These are phyloP conservation scores for Mesocentrotus franciscanus DNA, from an alignment of 53 echinoderm and acorn worm genomes.

Conservation along the genomic window DNA sequence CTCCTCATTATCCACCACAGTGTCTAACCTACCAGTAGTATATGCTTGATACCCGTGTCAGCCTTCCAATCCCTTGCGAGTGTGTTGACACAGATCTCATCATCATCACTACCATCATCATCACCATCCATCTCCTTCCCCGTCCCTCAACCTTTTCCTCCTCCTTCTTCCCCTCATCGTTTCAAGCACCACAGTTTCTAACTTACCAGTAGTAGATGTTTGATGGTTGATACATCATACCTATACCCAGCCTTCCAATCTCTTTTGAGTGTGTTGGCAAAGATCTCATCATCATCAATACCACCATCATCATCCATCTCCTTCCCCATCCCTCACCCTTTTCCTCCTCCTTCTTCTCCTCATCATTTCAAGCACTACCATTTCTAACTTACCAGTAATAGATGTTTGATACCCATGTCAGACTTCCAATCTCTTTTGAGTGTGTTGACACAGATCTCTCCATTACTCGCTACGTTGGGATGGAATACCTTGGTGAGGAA, in stretches of 20 bases:
- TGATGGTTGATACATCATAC: no score
- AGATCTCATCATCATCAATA: conserved; percentile 63
- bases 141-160: not conserved
- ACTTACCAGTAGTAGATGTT: conserved; percentile 93
- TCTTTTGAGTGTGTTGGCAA: conserved; percentile 96
- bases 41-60: conserved; percentile 88
- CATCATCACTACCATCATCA: conserved; percentile 36
- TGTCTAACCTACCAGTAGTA: conserved; percentile 75
- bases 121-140: not conserved
- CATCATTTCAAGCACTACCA: no score
- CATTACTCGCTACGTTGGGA: conserved; percentile 96
- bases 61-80: conserved; percentile 94
- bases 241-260: conserved; percentile 98
- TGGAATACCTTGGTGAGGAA: conserved; percentile 99
- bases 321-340: not conserved
- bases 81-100: conserved; percentile 93
- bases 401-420: conserved; percentile 93
- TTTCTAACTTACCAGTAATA: conserved; percentile 81
- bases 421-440: conserved; percentile 98
- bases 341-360: not conserved
- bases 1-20: no score
- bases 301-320: not conserved
- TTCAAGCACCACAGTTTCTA: not conserved
- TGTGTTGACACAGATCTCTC: conserved; percentile 99
- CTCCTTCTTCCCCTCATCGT: not conserved